A percentile compares a stretch with the other conserved stretches of the same genome.
Evolutionary conservation across 1,140 invertebrate species (phyloP).

Genomic region (Tetramorium alpestre): DNA sequence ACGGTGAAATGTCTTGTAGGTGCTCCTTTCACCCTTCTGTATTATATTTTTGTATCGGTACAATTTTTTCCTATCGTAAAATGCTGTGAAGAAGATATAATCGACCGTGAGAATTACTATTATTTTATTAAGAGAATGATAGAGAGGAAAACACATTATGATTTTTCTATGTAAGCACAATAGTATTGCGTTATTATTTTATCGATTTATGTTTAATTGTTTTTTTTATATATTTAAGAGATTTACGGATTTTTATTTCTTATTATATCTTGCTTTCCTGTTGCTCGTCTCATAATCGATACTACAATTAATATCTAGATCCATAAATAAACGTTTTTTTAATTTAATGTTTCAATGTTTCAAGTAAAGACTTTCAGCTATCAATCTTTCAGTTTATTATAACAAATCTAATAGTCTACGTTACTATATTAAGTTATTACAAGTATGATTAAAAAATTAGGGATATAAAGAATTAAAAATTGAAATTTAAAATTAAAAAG

Average conservation of each 20-base stretch:
- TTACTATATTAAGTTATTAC: background rate
- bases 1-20: conserved; percentile 17
- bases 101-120: background rate
- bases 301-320: background rate
- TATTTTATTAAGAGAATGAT: conserved; percentile 21
- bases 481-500: background rate
- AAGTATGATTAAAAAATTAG: background rate
- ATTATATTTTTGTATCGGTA: conserved; percentile 7
- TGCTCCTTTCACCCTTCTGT: background rate
- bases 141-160: background rate
- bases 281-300: background rate
- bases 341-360: background rate
- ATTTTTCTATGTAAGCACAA: background rate
- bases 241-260: background rate
- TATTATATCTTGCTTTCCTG: background rate
- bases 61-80: background rate
- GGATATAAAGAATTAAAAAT: background rate
- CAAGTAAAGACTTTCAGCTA: background rate
- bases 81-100: background rate
- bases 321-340: background rate
- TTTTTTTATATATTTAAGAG: background rate
- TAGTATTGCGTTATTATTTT: conserved; percentile 7
- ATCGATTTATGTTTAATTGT: background rate
- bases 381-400: background rate
- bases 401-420: background rate